Base-by-base conservation (phyloP, 1,140 invertebrate species). In the Trachymyrmex cornetzi region DNA sequence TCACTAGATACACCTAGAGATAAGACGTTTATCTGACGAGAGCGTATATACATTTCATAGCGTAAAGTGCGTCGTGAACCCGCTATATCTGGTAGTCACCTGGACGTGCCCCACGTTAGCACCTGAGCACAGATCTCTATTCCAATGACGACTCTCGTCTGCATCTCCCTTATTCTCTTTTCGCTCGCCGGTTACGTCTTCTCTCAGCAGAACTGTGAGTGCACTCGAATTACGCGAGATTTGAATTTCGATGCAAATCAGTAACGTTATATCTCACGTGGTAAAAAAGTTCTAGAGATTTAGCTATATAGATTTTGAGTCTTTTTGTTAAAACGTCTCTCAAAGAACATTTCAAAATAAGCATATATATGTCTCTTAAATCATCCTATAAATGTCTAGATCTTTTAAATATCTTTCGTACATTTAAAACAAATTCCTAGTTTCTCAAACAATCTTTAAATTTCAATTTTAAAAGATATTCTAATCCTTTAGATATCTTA, bases 21-120 rank as follows among this genome's bases (percentile, higher is more conserved):
- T 89, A 89, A 80, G 77, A 89, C 82, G 27, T 86, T 88, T 89
- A 89, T 88, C 87, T 48, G 9, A 9, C 19, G 12, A 86, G 55
- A 75, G 88, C 27, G 87, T 86, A 77, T 3, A 14, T 48, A 30
- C 27, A 24, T 27, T 22, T n/a, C 22, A 22, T 48, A 55, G 11
- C 7, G 16, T 5, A 22, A 53, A 30, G 16, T 30, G 59, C 48
- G 38, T 50, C 9, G 24, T n/a, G n/a, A 69, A 57, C 2, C 30
- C 14, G 4, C 12, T 66, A 77, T 53, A 77, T 53, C 82, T 79
- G 12, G 12, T 48, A 67, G 82, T 85, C 12, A 55, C 19, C 67
- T 74, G 67, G 11, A 61, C 50, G 59, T 84, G 80, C 6, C 11
- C 22, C 53, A 44, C 22, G 48, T 55, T 72, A 14, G 6, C 27